phyloP scores from a whole-genome alignment of 2,797 vertebrate species.

The Sebastes flavidus region DNA sequence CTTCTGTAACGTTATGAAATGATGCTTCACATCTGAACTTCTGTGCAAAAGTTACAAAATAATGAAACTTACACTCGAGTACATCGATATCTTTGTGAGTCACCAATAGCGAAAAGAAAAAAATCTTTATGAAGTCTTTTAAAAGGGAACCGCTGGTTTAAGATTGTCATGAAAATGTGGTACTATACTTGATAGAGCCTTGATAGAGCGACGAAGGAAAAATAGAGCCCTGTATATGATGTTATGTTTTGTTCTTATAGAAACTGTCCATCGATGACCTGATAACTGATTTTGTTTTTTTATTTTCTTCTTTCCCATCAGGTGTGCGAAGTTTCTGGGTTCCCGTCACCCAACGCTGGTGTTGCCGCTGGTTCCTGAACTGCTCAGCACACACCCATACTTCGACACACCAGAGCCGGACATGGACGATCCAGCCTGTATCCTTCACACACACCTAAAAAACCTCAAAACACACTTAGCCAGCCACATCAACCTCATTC shows the following conservation, averaged over 20 bases:
- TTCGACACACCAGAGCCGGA: slow-evolving; percentile 98
- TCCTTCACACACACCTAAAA: slow-evolving; percentile 73
- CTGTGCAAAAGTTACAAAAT: too few species aligned
- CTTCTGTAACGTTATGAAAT: neutral
- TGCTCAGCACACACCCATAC: slow-evolving; percentile 96
- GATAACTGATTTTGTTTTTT: too few species aligned
- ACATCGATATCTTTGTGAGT: too few species aligned
- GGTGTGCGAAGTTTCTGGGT: slow-evolving; percentile 95
- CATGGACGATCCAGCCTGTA: slow-evolving; percentile 99
- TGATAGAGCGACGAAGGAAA: neutral
- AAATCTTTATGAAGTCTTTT: too few species aligned
- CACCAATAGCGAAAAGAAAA: rapidly evolving
- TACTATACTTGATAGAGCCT: neutral
- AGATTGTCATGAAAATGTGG: neutral
- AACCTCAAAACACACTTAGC: too few species aligned
- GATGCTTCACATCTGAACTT: neutral
- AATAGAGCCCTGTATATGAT: neutral
- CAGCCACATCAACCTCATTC: neutral
- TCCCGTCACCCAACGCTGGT: slow-evolving; percentile 93
- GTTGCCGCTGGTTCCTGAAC: slow-evolving; percentile 92
- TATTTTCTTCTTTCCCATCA: slow-evolving; percentile 43
- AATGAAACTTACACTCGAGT: too few species aligned
- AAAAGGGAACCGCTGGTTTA: neutral
- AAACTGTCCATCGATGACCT: neutral
- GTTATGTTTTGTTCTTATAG: neutral